Evolutionary conservation across 2,888 invertebrate species (phyloP).

Genomic region (Pharmacophagus antenor): DNA sequence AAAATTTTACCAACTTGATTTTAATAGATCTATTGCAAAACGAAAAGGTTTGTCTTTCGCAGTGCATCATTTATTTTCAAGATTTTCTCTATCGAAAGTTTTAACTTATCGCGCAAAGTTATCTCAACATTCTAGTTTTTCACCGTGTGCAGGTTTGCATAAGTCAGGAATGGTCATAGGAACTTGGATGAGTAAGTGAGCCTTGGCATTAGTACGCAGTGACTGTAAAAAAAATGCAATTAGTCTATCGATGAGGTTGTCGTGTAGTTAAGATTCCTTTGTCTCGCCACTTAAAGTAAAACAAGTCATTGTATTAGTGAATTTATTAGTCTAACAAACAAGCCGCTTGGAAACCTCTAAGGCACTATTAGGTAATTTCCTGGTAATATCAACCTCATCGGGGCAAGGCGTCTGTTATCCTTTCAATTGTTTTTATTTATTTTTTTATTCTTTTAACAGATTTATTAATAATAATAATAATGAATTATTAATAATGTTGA

Average conservation of each 20-base stretch:
- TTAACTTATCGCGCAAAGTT: conserved; percentile 53
- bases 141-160: conserved; percentile 65
- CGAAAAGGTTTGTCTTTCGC: conserved; percentile 58
- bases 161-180: conserved; percentile 72
- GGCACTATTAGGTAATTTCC: conserved; percentile 42
- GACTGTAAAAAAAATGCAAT: conserved; percentile 72
- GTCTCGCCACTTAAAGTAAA: conserved; percentile 63
- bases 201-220: conserved; percentile 73
- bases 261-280: conserved; percentile 69
- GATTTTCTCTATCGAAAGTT: conserved; percentile 37
- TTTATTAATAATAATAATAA: too few relatives aligned
- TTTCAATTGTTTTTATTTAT: conserved; percentile 15
- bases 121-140: conserved; percentile 65
- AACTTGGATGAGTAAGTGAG: conserved; percentile 74
- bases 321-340: conserved; percentile 63
- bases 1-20: too few relatives aligned
- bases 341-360: conserved; percentile 43
- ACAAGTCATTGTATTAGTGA: conserved; percentile 72
- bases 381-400: conserved; percentile 41
- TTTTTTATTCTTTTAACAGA: neutral
- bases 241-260: conserved; percentile 64
- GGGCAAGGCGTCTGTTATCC: conserved; percentile 4
- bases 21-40: conserved; percentile 5
- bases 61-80: conserved; percentile 51
- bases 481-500: too few relatives aligned